These are phyloP conservation scores for Tipula lateralis DNA, from an alignment of 2,888 invertebrate species.

Conservation along the genomic window DNA sequence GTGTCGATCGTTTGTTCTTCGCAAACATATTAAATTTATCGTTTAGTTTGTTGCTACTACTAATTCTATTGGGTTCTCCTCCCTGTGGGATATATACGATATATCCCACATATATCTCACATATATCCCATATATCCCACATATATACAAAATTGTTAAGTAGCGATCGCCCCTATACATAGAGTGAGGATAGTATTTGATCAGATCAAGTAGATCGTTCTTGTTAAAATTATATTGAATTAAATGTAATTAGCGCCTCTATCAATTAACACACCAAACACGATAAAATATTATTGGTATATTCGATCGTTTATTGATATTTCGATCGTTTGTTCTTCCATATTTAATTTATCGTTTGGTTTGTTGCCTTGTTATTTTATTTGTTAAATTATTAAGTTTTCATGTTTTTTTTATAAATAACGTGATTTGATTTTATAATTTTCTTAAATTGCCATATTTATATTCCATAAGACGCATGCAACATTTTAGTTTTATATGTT, in stretches of 20 bases:
- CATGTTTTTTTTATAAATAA: constrained; percentile 11
- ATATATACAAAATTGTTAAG: background rate
- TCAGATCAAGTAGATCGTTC: background rate
- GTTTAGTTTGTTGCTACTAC: no score
- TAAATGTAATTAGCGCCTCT: background rate
- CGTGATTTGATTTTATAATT: background rate
- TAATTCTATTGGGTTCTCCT: background rate
- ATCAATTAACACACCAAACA: background rate
- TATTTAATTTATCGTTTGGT: background rate
- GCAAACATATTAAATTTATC: background rate
- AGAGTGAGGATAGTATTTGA: background rate
- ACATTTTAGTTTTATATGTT: background rate
- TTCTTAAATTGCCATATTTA: background rate
- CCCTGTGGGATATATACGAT: background rate
- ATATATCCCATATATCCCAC: no score
- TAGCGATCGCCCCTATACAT: background rate
- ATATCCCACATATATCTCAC: no score
- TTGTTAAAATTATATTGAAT: background rate
- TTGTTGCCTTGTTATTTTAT: background rate
- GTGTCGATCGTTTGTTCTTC: background rate
- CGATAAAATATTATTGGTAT: no score
- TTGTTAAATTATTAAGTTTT: background rate
- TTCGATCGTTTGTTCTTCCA: background rate
- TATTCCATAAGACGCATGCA: background rate
- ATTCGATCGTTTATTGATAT: background rate